phyloP scores from a whole-genome alignment of 2,888 invertebrate genomes.

The Cephalotes varians region DNA sequence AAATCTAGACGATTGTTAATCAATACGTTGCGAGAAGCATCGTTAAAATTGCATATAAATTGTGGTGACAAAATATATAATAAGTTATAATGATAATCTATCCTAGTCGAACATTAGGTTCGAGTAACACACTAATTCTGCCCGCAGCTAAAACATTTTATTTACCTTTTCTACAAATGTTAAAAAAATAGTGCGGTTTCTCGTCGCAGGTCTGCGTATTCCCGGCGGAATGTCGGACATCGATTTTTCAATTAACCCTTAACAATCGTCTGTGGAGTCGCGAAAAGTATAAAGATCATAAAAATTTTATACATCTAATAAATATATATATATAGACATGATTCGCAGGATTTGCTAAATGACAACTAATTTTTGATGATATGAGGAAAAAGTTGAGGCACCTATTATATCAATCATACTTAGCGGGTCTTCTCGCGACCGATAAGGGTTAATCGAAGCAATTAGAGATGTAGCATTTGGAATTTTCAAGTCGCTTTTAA shows the following conservation, averaged over 20 bases:
- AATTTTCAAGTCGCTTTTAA: background rate
- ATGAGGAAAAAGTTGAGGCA: background rate
- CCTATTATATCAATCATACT: background rate
- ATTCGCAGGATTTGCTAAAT: background rate
- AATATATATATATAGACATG: background rate
- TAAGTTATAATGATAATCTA: background rate
- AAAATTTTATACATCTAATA: background rate
- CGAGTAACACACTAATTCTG: background rate
- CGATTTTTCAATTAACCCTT: background rate
- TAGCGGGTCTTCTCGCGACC: background rate
- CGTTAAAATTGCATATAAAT: background rate
- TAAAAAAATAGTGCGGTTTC: background rate
- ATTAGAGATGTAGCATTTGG: background rate
- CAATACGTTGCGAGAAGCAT: background rate
- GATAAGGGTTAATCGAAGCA: background rate
- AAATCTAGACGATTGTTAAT: conserved; percentile 28
- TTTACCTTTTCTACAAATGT: background rate
- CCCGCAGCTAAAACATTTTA: background rate
- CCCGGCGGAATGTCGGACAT: background rate
- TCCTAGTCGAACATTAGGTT: background rate
- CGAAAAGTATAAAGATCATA: background rate
- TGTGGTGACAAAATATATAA: background rate
- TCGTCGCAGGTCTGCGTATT: background rate
- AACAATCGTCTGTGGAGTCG: background rate
- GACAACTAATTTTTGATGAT: background rate